Base-by-base conservation (phyloP, 30 jellyfish, hydroid and myxozoan species). In the Catostylus mosaicus region DNA sequence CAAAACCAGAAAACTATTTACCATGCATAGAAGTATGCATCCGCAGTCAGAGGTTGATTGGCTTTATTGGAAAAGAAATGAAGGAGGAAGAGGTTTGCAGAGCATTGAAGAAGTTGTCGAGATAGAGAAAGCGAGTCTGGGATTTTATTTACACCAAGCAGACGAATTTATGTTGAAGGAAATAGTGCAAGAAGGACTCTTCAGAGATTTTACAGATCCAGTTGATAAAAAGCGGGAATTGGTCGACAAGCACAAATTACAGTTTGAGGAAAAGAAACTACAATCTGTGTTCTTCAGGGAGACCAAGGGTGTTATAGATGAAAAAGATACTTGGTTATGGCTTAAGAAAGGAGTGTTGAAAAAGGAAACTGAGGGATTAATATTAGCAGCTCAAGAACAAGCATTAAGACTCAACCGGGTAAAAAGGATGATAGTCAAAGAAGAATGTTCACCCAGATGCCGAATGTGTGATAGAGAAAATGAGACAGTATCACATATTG, bases 11-110 rank as follows among this genome's bases (percentile, higher is more conserved):
- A 71, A 71, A 71, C 70, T 71, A 6, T 36, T 71, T 2, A 71
- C 37, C 5, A 30, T 45, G 32, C 9, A 65, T 30, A 33, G 66
- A 45, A 36, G 6, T 31, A n/a, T 71, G 65, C 68, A 71, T 30
- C 70, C 83, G 9, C 29, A 40, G 67, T 2, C 30, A 36, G 83
- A 71, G 37, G 83, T 71, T 6, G 83, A 37, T n/a, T 5, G 83
- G 29, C 37, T 38, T 20, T 71, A 71, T 50, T 14, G 29, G 83
- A 24, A 24, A 9, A 43, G 83, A 30, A 50, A 16, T 2, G 35
- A 71, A 71, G 70, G 40, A 14, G 70, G 70, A 7, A 16, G 70
- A 26, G 70, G 83, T 3, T 38, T 36, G 57, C 20, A 7, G 18
- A 45, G 69, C 20, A 26, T n/a, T 36, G 83, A 71, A 22, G 57